Conservation (phyloP, 2,113 vertebrate species). For the Sebastes schlegelii region DNA sequence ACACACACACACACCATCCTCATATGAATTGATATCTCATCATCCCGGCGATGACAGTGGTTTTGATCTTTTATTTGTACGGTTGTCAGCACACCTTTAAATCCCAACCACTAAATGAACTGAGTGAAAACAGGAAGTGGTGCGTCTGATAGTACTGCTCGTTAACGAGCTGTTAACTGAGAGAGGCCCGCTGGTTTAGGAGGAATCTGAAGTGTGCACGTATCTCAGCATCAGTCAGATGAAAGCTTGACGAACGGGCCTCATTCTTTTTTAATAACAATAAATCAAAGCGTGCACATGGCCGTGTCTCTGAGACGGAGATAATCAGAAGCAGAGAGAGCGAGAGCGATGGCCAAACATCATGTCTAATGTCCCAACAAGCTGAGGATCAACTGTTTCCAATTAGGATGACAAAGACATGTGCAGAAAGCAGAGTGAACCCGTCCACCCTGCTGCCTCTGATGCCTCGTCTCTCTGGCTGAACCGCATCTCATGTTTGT, state of each 20-base stretch:
- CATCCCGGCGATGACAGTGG: conserved; percentile 16
- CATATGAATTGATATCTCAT: not conserved
- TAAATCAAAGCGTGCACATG: conserved; percentile 69
- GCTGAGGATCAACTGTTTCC: conserved; percentile 70
- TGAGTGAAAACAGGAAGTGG: conserved; percentile 42
- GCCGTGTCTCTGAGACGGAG: conserved; percentile 49
- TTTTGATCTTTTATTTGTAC: conserved; percentile 42
- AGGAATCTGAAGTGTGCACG: conserved; percentile 54
- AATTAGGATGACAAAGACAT: conserved; percentile 70
- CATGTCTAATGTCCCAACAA: conserved; percentile 64
- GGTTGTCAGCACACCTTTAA: conserved; percentile 39
- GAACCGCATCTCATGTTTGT: not conserved
- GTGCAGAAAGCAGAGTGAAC: conserved; percentile 53
- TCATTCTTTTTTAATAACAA: conserved; percentile 66
- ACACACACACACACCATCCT: too few relatives aligned
- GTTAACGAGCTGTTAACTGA: conserved; percentile 54
- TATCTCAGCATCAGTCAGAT: conserved; percentile 65
- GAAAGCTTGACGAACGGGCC: conserved; percentile 61
- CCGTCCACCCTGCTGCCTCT: conserved; percentile 46
- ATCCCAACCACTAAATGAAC: conserved; percentile 29
- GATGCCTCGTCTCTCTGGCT: conserved; percentile 5
- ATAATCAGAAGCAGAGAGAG: conserved; percentile 70
- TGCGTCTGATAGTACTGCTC: conserved; percentile 49
- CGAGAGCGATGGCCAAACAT: conserved; percentile 62
- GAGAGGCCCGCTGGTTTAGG: conserved; percentile 42